Evolutionary conservation across 2,113 vertebrate species (phyloP).

Genomic region (Micronisus gabar): DNA sequence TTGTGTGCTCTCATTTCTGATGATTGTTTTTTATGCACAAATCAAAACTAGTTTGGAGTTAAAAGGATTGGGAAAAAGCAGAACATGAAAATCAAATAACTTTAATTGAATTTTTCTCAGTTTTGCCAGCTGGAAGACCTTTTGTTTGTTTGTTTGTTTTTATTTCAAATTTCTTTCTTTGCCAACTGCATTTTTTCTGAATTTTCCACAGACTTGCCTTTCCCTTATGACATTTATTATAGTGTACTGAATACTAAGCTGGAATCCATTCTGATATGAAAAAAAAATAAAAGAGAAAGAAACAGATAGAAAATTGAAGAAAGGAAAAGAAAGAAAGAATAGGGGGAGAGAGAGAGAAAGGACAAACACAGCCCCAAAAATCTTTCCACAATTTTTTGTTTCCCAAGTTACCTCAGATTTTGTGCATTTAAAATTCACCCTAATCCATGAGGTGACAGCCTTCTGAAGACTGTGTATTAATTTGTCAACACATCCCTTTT

Average conservation of each 20-base stretch:
- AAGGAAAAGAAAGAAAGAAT: too few species aligned
- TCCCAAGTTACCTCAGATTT: neutral
- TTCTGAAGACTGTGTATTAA: neutral
- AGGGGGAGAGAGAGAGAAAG: neutral
- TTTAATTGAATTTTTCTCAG: neutral
- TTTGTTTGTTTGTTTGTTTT: neutral
- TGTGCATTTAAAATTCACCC: neutral
- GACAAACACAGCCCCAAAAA: accelerated
- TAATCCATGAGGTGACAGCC: neutral
- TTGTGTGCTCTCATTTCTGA: neutral
- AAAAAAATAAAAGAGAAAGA: neutral
- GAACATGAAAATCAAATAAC: neutral
- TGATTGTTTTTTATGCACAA: neutral
- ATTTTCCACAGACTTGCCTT: neutral
- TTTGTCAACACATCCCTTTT: neutral
- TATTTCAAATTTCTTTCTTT: neutral
- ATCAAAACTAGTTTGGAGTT: neutral
- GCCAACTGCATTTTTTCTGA: neutral
- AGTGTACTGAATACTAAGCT: neutral
- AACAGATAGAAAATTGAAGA: accelerated
- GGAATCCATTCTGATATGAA: neutral
- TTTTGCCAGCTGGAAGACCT: neutral
- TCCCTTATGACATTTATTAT: neutral
- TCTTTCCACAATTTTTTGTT: neutral
- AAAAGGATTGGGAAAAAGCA: neutral